Conservation (phyloP, 2,113 vertebrate genomes). For the Notarius quadriscutis region DNA sequence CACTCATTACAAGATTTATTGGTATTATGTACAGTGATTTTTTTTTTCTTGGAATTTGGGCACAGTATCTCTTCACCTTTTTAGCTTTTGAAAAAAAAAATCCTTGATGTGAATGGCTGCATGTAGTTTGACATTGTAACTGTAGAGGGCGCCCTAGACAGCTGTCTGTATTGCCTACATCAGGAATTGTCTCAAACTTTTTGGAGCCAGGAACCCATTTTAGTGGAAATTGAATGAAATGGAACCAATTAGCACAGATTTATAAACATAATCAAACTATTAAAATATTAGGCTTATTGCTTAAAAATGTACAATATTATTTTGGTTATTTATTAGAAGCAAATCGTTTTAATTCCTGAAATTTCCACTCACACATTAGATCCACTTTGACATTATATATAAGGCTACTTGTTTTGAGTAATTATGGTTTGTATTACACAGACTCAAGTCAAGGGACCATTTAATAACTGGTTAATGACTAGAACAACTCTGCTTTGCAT, state of each 20-base stretch:
- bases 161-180: neutral
- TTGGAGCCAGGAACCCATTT: neutral
- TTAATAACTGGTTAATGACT: neutral
- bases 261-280: neutral
- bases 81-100: neutral
- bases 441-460: neutral
- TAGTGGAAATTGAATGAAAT: neutral
- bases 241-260: neutral
- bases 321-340: neutral
- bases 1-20: neutral
- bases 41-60: neutral
- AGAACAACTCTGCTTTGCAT: neutral
- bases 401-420: neutral
- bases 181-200: neutral
- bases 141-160: neutral
- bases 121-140: neutral
- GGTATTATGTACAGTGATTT: neutral
- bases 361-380: neutral
- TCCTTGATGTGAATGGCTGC: neutral
- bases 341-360: neutral
- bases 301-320: neutral
- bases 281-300: neutral
- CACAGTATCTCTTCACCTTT: neutral
- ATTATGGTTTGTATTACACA: neutral
- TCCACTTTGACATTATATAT: neutral